Evolutionary conservation across 2,888 invertebrate genomes (phyloP).

Genomic region (Erannis defoliaria): DNA sequence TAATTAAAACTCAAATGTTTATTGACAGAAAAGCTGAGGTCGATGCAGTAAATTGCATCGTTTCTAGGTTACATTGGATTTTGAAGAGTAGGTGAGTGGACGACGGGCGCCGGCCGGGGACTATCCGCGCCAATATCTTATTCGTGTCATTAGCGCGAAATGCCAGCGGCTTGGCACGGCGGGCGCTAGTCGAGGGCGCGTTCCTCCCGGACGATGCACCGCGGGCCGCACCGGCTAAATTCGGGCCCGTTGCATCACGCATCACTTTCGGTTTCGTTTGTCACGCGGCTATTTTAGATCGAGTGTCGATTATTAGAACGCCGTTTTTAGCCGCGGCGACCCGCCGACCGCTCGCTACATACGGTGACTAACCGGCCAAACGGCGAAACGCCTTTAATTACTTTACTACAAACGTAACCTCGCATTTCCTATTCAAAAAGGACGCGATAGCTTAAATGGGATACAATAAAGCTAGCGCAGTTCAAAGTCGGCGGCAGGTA

Average conservation of each 20-base stretch:
- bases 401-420: conserved; percentile 68
- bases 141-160: conserved; percentile 86
- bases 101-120: conserved; percentile 45
- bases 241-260: conserved; percentile 84
- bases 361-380: conserved; percentile 68
- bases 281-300: conserved; percentile 83
- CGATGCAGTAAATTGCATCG: conserved; percentile 42
- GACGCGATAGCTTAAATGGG: conserved; percentile 67
- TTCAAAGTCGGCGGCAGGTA: conserved; percentile 73
- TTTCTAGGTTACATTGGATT: conserved; percentile 66
- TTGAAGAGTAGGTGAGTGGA: conserved; percentile 22
- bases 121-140: conserved; percentile 84
- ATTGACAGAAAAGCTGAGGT: too few relatives aligned
- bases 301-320: conserved; percentile 84
- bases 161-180: conserved; percentile 83
- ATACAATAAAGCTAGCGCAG: conserved; percentile 70
- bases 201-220: conserved; percentile 80
- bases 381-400: conserved; percentile 66
- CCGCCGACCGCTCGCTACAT: conserved; percentile 59
- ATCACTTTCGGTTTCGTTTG: conserved; percentile 85
- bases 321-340: conserved; percentile 74
- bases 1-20: too few relatives aligned
- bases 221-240: conserved; percentile 78
- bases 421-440: conserved; percentile 75
- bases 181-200: conserved; percentile 62